Percentiles rank a stretch among this genome's conserved stretches.
These are phyloP conservation scores for Semaprochilodus insignis DNA, from an alignment of 2,797 vertebrate species.

Conservation along the genomic window DNA sequence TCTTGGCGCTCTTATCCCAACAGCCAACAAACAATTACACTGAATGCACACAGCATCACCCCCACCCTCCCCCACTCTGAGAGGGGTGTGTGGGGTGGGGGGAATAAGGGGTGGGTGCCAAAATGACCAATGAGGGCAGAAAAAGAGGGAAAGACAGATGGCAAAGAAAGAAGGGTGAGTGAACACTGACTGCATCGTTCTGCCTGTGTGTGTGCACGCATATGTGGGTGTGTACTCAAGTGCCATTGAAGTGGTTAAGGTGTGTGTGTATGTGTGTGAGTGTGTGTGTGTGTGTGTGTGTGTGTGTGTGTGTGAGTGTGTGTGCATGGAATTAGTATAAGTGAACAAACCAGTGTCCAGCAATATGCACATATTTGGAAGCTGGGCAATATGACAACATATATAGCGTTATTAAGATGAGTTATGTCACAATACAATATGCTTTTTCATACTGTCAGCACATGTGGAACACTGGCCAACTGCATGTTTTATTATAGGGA, in stretches of 20 bases:
- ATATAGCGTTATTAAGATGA: too few species aligned
- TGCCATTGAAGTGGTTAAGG: constrained; percentile 15
- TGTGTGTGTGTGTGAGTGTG: background rate
- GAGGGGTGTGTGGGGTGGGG: background rate
- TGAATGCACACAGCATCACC: constrained; percentile 1
- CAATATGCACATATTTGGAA: too few species aligned
- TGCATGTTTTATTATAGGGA: too few species aligned
- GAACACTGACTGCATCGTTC: constrained; percentile 7
- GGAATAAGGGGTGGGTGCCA: background rate
- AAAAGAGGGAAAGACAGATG: constrained; percentile 29
- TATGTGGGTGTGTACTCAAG: constrained; percentile 35
- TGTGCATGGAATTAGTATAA: background rate
- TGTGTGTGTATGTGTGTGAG: background rate
- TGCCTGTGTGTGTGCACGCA: background rate
- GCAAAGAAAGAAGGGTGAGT: constrained; percentile 1
- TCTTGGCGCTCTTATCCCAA: background rate
- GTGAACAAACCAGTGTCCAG: too few species aligned
- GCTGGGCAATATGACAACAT: too few species aligned
- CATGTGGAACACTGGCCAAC: too few species aligned
- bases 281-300: background rate
- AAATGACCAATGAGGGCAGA: constrained; percentile 2
- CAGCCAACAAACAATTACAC: background rate
- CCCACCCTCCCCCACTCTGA: background rate
- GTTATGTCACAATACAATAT: too few species aligned
- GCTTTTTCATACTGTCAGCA: too few species aligned